Conservation (phyloP, 2,797 vertebrate genomes). For the Chloroceryle inda region DNA sequence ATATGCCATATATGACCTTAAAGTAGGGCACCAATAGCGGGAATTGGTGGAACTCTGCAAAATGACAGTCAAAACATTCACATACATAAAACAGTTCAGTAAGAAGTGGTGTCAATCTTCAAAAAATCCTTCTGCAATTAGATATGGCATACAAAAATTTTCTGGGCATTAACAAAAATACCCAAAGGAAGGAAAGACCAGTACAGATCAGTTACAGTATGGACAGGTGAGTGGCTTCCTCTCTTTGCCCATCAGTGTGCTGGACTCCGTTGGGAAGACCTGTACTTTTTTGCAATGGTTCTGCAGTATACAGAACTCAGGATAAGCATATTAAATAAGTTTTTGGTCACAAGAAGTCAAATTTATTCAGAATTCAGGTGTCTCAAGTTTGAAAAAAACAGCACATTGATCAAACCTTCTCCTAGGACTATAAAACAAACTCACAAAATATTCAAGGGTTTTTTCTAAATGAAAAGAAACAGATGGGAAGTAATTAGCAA, state of each 20-base stretch:
- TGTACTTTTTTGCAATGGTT: not conserved
- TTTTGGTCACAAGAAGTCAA: not conserved
- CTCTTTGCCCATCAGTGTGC: not conserved
- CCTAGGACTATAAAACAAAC: not conserved
- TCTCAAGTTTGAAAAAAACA: not conserved
- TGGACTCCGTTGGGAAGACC: not conserved
- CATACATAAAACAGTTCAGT: not conserved
- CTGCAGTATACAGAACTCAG: not conserved
- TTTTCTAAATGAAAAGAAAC: constrained; percentile 18
- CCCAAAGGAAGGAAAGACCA: not conserved
- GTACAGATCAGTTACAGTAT: not conserved
- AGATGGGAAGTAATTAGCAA: not conserved
- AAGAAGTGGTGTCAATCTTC: not conserved
- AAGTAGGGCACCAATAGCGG: not conserved
- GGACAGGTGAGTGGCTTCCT: not conserved
- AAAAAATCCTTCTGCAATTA: not conserved
- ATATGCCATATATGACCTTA: not conserved
- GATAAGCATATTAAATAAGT: not conserved
- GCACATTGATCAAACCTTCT: not conserved
- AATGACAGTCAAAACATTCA: not conserved
- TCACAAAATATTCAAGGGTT: not conserved
- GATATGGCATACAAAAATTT: not conserved
- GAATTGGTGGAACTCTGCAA: not conserved
- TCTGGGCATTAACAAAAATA: not conserved
- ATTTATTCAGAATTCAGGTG: not conserved